These are phyloP conservation scores for Drosophila suzukii DNA, from an alignment of 1,140 invertebrate genomes.

Conservation along the genomic window DNA sequence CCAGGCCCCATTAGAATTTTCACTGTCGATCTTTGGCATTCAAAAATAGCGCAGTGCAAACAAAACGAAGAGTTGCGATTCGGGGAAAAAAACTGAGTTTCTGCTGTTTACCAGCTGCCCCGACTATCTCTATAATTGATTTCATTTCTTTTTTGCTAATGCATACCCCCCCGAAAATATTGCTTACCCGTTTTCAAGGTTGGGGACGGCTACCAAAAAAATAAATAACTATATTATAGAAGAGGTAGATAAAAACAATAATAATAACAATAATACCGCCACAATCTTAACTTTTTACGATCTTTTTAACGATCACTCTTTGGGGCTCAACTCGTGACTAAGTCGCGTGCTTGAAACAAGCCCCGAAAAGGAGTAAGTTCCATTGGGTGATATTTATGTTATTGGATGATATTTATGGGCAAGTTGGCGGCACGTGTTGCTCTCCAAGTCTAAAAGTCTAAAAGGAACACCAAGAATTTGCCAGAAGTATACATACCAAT, in stretches of 20 bases:
- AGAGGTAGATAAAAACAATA: background rate
- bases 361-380: constrained; percentile 20
- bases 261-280: background rate
- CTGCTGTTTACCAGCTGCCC: constrained; percentile 58
- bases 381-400: background rate
- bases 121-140: constrained; percentile 67
- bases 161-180: background rate
- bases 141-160: constrained; percentile 19
- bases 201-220: constrained; percentile 11
- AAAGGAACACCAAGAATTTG: constrained; percentile 4
- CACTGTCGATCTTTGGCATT: constrained; percentile 77
- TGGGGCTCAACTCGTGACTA: constrained; percentile 7
- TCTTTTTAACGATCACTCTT: constrained; percentile 42
- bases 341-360: constrained; percentile 35
- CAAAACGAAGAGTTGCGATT: background rate
- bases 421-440: constrained; percentile 46
- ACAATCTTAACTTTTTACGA: constrained; percentile 31
- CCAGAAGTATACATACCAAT: constrained; percentile 9
- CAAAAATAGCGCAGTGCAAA: constrained; percentile 64
- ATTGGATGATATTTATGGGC: constrained; percentile 1
- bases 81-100: constrained; percentile 16
- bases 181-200: constrained; percentile 40
- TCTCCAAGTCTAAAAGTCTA: constrained; percentile 25
- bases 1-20: constrained; percentile 50
- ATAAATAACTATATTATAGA: background rate